Percentiles rank a stretch among this genome's conserved stretches.
Conservation (phyloP, 1,140 invertebrate genomes). For the Hyles vespertilio region DNA sequence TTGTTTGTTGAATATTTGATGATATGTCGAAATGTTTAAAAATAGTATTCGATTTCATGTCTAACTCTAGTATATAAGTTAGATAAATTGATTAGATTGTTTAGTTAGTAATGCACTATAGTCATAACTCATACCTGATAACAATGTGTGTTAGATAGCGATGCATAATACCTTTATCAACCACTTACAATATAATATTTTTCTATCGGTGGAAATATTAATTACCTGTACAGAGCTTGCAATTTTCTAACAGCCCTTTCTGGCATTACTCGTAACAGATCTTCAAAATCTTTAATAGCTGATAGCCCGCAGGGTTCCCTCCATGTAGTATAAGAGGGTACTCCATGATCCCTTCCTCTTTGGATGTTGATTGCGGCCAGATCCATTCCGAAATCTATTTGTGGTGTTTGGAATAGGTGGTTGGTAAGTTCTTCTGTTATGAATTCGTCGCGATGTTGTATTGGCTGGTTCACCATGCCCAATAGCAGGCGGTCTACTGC, state of each 20-base stretch:
- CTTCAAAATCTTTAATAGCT: slow-evolving; percentile 83
- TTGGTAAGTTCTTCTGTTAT: slow-evolving; percentile 90
- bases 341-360: slow-evolving; percentile 92
- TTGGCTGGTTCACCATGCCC: slow-evolving; percentile 85
- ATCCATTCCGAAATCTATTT: slow-evolving; percentile 88
- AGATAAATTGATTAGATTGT: too few species aligned
- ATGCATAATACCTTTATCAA: too few species aligned
- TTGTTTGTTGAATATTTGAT: too few species aligned
- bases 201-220: not conserved
- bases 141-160: too few species aligned
- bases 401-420: slow-evolving; percentile 88
- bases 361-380: slow-evolving; percentile 93
- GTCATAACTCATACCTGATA: too few species aligned
- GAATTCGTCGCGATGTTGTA: slow-evolving; percentile 88
- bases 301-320: slow-evolving; percentile 87
- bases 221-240: slow-evolving; percentile 78
- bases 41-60: too few species aligned
- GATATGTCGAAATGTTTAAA: too few species aligned
- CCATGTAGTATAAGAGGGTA: slow-evolving; percentile 89
- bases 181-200: too few species aligned
- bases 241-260: slow-evolving; percentile 80
- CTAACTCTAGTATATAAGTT: too few species aligned
- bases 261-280: slow-evolving; percentile 85
- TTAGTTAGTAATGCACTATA: too few species aligned
- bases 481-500: slow-evolving; percentile 87